These are phyloP conservation scores for Lota lota DNA, from an alignment of 2,113 vertebrate species.

Conservation along the genomic window DNA sequence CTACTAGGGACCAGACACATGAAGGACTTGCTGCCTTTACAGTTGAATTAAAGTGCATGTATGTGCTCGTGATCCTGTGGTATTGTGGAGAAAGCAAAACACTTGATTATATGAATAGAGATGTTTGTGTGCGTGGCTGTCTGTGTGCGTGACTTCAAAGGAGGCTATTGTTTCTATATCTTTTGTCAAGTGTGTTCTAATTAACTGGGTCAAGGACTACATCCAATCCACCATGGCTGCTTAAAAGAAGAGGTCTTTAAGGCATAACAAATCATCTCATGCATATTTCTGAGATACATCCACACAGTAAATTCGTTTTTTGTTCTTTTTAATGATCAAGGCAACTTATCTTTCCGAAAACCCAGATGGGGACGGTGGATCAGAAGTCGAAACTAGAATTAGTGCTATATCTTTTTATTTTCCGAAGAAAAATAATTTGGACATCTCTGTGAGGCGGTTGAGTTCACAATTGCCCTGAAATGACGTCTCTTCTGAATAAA, in stretches of 20 bases:
- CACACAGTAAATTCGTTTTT: not conserved
- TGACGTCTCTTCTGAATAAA: constrained; percentile 6
- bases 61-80: too few species aligned
- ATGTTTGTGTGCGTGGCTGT: not conserved
- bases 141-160: constrained; percentile 62
- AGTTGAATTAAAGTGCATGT: too few species aligned
- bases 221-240: constrained; percentile 39
- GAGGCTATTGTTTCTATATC: constrained; percentile 52
- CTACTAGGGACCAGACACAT: constrained; percentile 38
- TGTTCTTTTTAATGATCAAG: not conserved
- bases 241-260: constrained; percentile 33
- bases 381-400: not conserved
- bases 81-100: too few species aligned
- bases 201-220: constrained; percentile 70
- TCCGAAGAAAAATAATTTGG: not conserved
- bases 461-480: not conserved
- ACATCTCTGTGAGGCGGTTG: constrained; percentile 11
- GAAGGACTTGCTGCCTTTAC: constrained; percentile 16
- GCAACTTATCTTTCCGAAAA: constrained; percentile 5
- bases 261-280: constrained; percentile 46
- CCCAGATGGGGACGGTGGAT: constrained; percentile 21
- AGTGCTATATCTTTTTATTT: too few species aligned
- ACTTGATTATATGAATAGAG: too few species aligned
- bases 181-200: constrained; percentile 50
- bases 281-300: constrained; percentile 23